Evolutionary conservation across 1,140 invertebrate species (phyloP), one percentile per base, ranked within the genome.

Genomic region (Chionoecetes opilio): DNA sequence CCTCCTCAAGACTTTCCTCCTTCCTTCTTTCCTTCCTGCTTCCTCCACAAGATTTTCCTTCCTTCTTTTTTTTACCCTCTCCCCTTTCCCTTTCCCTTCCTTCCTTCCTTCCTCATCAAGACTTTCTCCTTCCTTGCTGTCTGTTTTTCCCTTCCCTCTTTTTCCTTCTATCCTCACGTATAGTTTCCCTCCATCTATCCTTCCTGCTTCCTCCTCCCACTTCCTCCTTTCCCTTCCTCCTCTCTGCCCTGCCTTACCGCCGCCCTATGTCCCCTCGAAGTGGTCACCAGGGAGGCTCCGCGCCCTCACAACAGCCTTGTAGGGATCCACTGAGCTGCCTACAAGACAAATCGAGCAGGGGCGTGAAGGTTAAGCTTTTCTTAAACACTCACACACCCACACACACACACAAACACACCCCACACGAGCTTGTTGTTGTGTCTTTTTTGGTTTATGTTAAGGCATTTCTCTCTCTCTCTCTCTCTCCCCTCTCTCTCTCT

Each of bases 281-380:
- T 75, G n/a, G 21, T 75, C 63, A 17, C 63, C 11, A 2, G 21
- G 46, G 63, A 75, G 63, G 21, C 21, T 21, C 11, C 63, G n/a
- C 63, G 63, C 11, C 63, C 63, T n/a, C 63, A n/a, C 21, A 75
- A 26, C 11, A n/a, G 63, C 63, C 63, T 75, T 75, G 63, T 75
- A 75, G 63, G 63, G 63, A 6, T 75, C 63, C 63, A 75, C 63
- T 75, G 21, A 75, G n/a, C 63, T 26, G 63, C 63, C 63, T 75
- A n/a, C 21, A 75, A 75, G 63, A 75, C 63, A 75, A 75, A 75
- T 75, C 63, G 63, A n/a, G 21, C 21, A 75, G 63, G 63, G 63
- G 26, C 63, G 63, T 75, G 63, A n/a, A 75, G 63, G 63, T 75
- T 75, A 75, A 75, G 63, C n/a, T 21, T 75, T 75, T 75, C 63